Evolutionary conservation across 2,888 invertebrate genomes (phyloP).

Genomic region (Gryllus longicercus): DNA sequence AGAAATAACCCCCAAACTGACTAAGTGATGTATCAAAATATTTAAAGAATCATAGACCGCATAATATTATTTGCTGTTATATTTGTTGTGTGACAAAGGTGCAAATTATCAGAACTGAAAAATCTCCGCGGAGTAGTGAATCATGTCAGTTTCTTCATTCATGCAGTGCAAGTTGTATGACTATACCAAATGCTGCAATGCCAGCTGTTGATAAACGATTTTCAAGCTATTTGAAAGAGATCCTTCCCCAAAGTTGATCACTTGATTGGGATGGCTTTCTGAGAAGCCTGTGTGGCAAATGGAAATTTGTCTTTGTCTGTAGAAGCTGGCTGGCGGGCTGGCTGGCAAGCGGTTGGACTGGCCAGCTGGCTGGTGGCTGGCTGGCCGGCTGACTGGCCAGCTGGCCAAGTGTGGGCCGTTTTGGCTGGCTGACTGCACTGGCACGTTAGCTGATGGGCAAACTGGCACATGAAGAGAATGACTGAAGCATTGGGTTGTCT

Average conservation of each 20-base stretch:
- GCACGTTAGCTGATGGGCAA: neutral
- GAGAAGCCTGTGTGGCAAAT: conserved; percentile 6
- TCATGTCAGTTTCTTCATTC: conserved; percentile 19
- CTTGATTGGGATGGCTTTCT: conserved; percentile 1
- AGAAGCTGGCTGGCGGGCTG: conserved; percentile 8
- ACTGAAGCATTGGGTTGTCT: neutral
- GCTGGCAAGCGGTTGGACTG: neutral
- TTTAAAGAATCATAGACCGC: conserved; percentile 35
- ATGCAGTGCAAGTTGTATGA: conserved; percentile 11
- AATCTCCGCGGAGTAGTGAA: conserved; percentile 24
- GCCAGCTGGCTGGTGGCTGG: conserved; percentile 3
- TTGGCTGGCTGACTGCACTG: conserved; percentile 17
- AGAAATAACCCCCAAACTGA: conserved; percentile 37
- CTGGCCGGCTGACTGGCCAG: neutral
- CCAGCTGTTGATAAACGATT: conserved; percentile 17
- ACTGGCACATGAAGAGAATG: neutral
- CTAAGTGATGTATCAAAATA: conserved; percentile 36
- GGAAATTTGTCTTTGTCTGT: neutral
- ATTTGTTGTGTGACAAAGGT: conserved; percentile 39
- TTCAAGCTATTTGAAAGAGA: neutral
- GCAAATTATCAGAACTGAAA: conserved; percentile 33
- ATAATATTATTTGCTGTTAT: conserved; percentile 40
- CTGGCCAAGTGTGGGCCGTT: conserved; percentile 7
- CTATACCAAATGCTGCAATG: neutral
- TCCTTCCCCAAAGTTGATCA: conserved; percentile 8